Base-by-base conservation (phyloP, 2,888 invertebrate genomes). In the Cryptophagus acutangulus region DNA sequence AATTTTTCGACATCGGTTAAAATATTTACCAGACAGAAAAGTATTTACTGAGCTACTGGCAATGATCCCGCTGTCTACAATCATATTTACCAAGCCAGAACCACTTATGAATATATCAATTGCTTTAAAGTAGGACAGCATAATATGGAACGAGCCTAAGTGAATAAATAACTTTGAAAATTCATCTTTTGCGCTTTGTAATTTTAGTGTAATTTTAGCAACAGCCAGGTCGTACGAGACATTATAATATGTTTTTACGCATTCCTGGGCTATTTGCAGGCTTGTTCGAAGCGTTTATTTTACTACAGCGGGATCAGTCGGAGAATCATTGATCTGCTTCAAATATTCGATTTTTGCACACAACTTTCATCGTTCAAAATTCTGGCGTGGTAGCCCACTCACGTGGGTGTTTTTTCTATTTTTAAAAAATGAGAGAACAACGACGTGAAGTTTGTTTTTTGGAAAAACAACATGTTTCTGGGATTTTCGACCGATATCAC, bases 131-230 rank as follows among this genome's bases (percentile, higher is more conserved):
- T 46, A 63, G n/a, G 59, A 43, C 51, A 61, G 51, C 52, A 55
- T 50, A 3, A 61, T 46, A 43, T 62, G 61, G 51, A 70, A 66
- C 20, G 54, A 41, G 12, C 65, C 66, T 12, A 62, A 45, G 54
- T 64, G 58, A 29, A 66, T 60, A 43, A 64, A 66, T 43, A 67
- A 12, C 38, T 61, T 57, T 31, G 59, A 54, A 42, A 48, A 54
- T 10, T 17, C 36, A 2, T 43, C 33, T 41, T 52, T 47, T 1
- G 39, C 42, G 8, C 33, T 3, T 39, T 55, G 53, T 17, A 55
- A 42, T 51, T 50, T 45, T 14, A 52, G 16, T 12, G 55, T 55
- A 10, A 56, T 39, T 46, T 57, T 58, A 18, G 55, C 54, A 15
- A 57, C 56, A 9, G 55, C 56, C 16, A 59, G 41, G 43, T 59